phyloP scores from a whole-genome alignment of 2,888 invertebrate genomes.

The Phoenoteleia sp. region DNA sequence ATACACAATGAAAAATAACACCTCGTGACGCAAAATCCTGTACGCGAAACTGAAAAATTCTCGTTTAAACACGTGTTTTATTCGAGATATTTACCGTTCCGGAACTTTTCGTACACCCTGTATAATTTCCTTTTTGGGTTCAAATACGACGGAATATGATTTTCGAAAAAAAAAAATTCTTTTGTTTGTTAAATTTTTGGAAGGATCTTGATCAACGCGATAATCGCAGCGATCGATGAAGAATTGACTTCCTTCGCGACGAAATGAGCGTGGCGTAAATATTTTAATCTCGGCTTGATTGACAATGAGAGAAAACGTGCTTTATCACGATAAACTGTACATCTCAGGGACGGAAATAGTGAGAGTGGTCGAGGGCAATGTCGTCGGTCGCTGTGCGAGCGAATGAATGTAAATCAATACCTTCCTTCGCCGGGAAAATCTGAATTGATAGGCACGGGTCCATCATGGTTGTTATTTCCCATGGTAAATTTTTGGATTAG shows the following conservation, averaged over 20 bases:
- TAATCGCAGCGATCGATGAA: background rate
- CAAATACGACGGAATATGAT: no score
- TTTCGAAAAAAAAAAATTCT: no score
- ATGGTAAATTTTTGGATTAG: background rate
- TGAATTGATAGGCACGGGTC: no score
- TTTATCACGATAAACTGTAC: constrained; percentile 23
- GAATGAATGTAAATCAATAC: constrained; percentile 61
- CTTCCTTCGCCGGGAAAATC: constrained; percentile 28
- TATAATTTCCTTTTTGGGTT: no score
- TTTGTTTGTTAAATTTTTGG: no score
- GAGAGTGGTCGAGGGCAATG: constrained; percentile 66
- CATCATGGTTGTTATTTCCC: constrained; percentile 16
- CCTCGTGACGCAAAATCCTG: no score
- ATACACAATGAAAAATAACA: no score
- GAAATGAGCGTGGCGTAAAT: background rate
- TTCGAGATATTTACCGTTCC: no score
- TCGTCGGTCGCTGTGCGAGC: constrained; percentile 24
- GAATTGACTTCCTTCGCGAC: background rate
- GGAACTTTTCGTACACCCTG: no score
- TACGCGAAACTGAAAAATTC: no score
- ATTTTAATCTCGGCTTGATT: constrained; percentile 35
- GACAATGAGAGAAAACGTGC: constrained; percentile 39
- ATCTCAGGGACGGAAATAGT: constrained; percentile 40
- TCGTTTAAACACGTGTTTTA: no score
- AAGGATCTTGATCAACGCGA: background rate